Conservation (phyloP, 2,888 invertebrate genomes). For the Exocentrus adspersus region DNA sequence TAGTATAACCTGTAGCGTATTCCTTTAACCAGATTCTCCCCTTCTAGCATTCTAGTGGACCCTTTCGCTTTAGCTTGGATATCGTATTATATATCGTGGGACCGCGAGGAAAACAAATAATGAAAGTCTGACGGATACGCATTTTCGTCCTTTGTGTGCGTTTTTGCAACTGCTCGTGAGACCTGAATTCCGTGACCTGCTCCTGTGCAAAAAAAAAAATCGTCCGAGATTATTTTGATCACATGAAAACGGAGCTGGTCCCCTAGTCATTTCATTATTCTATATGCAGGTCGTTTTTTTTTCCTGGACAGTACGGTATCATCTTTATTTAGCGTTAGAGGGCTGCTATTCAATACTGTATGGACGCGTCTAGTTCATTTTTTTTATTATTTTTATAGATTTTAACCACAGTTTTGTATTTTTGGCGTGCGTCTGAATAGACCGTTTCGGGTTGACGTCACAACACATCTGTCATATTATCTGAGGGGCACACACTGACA, state of each 20-base stretch:
- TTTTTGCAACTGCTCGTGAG: conserved; percentile 12
- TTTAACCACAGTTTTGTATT: too few species aligned
- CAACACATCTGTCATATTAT: too few species aligned
- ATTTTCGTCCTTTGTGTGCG: conserved; percentile 20
- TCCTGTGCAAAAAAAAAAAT: conserved; percentile 23
- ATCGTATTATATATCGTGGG: conserved; percentile 17
- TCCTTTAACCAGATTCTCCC: conserved; percentile 23
- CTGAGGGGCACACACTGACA: too few species aligned
- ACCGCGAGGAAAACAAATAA: conserved; percentile 25
- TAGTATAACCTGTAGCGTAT: conserved; percentile 24
- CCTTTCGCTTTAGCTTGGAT: neutral
- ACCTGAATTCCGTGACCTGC: conserved; percentile 2
- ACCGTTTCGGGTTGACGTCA: too few species aligned
- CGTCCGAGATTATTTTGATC: neutral
- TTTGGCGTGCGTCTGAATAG: too few species aligned
- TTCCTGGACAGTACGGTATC: too few species aligned
- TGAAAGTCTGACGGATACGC: conserved; percentile 14
- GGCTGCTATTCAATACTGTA: too few species aligned
- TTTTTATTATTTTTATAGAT: too few species aligned
- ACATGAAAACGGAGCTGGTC: neutral
- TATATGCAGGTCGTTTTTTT: neutral
- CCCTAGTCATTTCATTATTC: neutral
- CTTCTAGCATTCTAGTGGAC: conserved; percentile 15
- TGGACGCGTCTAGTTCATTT: too few species aligned
- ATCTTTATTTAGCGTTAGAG: too few species aligned